Conservation (phyloP, 2,113 vertebrate genomes). For the Scalopus aquaticus region DNA sequence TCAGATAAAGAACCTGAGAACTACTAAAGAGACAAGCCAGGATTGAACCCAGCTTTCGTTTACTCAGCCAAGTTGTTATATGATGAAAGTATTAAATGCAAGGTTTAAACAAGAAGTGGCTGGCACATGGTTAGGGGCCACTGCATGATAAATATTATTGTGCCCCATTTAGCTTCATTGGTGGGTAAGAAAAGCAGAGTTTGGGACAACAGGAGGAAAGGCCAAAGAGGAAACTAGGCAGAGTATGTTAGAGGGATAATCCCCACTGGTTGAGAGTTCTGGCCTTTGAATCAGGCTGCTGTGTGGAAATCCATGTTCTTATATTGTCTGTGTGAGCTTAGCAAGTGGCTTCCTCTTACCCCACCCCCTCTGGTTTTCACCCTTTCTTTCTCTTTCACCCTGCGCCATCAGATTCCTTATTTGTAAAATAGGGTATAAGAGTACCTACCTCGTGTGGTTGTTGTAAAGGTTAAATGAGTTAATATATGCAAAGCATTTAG, state of each 20-base stretch:
- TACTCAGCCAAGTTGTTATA: background rate
- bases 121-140: background rate
- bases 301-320: constrained; percentile 14
- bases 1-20: background rate
- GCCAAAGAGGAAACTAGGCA: background rate
- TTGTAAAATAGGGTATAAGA: background rate
- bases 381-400: background rate
- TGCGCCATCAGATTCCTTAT: background rate
- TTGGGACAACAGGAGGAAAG: background rate
- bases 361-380: background rate
- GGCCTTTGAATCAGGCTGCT: background rate
- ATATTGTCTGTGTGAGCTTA: background rate
- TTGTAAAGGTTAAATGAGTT: constrained; percentile 2
- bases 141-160: background rate
- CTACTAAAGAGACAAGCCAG: background rate
- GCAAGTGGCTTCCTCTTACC: background rate
- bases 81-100: background rate
- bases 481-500: constrained; percentile 3
- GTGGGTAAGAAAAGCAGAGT: background rate
- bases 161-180: background rate
- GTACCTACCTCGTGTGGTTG: background rate
- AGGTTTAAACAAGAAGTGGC: background rate
- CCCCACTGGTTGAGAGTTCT: background rate
- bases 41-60: constrained; percentile 6
- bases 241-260: background rate